Conservation (phyloP, 2,797 vertebrate species). For the Potorous gilbertii region DNA sequence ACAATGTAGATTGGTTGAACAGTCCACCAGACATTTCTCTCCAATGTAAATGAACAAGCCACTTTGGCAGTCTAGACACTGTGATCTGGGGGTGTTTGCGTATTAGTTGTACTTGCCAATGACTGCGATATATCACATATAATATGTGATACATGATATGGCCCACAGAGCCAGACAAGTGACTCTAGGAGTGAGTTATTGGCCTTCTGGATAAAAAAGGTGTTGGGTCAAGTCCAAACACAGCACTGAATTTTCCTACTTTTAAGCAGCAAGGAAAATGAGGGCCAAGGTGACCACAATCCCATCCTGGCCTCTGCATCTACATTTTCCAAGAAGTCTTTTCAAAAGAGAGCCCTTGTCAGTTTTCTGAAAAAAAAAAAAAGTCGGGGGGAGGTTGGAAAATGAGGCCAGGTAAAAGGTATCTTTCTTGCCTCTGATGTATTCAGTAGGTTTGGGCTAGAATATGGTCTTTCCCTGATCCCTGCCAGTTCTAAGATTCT, state of each 20-base stretch:
- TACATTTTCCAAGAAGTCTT: slow-evolving; percentile 75
- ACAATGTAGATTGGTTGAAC: slow-evolving; percentile 70
- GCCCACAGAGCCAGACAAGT: slow-evolving; percentile 76
- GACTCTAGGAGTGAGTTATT: slow-evolving; percentile 78
- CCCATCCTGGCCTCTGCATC: slow-evolving; percentile 78
- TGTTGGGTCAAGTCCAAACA: slow-evolving; percentile 78
- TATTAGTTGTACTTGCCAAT: slow-evolving; percentile 73
- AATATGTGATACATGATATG: slow-evolving; percentile 77
- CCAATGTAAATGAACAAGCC: slow-evolving; percentile 60
- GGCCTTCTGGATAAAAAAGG: slow-evolving; percentile 76
- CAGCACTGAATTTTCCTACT: slow-evolving; percentile 80
- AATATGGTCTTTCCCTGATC: background rate
- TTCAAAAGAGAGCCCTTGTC: slow-evolving; percentile 62
- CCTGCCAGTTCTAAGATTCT: background rate
- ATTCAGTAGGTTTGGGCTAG: background rate
- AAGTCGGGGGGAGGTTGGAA: slow-evolving; percentile 33
- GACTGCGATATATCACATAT: slow-evolving; percentile 77
- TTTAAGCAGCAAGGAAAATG: slow-evolving; percentile 76
- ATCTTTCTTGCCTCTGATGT: slow-evolving; percentile 56
- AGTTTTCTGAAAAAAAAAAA: slow-evolving; percentile 63
- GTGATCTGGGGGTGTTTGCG: slow-evolving; percentile 59
- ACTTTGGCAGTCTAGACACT: slow-evolving; percentile 62
- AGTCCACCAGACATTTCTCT: slow-evolving; percentile 57
- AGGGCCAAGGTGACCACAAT: slow-evolving; percentile 80
- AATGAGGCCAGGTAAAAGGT: slow-evolving; percentile 62